phyloP scores from a whole-genome alignment of 2,113 vertebrate species.

The Corythaixoides concolor region DNA sequence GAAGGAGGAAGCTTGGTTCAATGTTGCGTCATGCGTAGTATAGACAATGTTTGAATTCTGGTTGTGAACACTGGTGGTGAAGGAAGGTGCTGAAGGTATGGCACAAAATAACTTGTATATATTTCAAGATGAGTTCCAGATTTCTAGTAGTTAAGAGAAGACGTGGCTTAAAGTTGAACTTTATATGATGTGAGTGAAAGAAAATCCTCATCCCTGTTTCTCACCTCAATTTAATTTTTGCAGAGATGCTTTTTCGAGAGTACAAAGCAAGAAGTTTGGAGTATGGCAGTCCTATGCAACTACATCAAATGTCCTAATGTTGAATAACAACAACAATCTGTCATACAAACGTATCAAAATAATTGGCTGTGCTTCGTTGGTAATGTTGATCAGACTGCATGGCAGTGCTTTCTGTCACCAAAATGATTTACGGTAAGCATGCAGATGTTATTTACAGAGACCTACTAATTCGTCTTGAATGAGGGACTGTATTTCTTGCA shows the following conservation, averaged over 20 bases:
- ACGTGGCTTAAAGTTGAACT: neutral
- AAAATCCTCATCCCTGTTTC: neutral
- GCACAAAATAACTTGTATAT: neutral
- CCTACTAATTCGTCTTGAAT: conserved; percentile 34
- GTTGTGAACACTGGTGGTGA: neutral
- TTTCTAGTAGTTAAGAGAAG: neutral
- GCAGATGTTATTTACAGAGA: conserved; percentile 66
- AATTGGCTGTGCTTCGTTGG: conserved; percentile 63
- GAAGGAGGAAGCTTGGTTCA: neutral
- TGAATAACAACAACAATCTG: conserved; percentile 66
- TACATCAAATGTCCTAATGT: conserved; percentile 35
- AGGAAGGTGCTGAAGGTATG: neutral
- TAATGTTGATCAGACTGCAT: conserved; percentile 56
- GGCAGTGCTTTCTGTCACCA: conserved; percentile 62
- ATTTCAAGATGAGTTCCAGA: neutral
- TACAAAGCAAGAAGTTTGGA: neutral
- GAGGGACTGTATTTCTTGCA: neutral
- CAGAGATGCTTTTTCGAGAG: neutral
- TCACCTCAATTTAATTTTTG: neutral
- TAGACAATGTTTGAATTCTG: neutral
- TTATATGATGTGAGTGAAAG: neutral
- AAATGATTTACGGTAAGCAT: conserved; percentile 51
- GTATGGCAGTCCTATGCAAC: neutral
- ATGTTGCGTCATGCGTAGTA: neutral
- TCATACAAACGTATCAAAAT: conserved; percentile 59